Base-by-base conservation (phyloP, 2,113 vertebrate genomes). In the Bucco capensis region DNA sequence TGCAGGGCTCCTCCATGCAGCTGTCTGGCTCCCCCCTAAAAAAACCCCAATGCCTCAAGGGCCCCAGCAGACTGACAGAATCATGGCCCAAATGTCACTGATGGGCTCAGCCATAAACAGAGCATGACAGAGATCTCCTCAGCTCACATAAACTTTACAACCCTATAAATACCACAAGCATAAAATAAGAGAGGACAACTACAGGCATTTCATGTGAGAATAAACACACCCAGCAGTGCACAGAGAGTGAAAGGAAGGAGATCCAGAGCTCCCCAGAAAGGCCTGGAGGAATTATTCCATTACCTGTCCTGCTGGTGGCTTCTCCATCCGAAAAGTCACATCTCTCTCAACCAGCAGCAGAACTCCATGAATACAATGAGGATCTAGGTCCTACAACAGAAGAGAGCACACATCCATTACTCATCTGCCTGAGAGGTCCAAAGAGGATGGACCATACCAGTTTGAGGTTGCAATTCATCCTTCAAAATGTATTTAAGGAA, bases 301-400 rank as follows among this genome's bases (percentile, higher is more conserved):
- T 98, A 99, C 99, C 98, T 98, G 98, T 51, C 97, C 23, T 30
- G 94, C 93, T 10, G 97, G 89, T 54, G 97, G 96, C 86, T 97
- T 98, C 81, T 98, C 98, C 86, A 96, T 53, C 71, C 96, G 96
- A 30, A 97, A 88, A 51, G 88, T 40, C 21, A 97, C 86, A 74
- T 98, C 98, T 92, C 97, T 97, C 88, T 98, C 98, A 37, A 97
- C 94, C 64, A 99, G 95, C 51, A 99, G 92, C 25, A 99, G 89
- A 25, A 98, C 97, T 30, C 96, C 94, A 65, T 98, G 97, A 79
- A 99, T 97, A 5, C 97, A 98, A 18, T 96, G 97, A 21, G 98
- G 98, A 51, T 94, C 65, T 27, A 82, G 67, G 24, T 97, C 96
- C 98, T 98, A 79, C 24, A 96, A 97, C 19, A 88, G 70, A 86